Evolutionary conservation across 2,888 invertebrate genomes (phyloP), one percentile per base, ranked within the genome.

Genomic region (Encarsia formosa): DNA sequence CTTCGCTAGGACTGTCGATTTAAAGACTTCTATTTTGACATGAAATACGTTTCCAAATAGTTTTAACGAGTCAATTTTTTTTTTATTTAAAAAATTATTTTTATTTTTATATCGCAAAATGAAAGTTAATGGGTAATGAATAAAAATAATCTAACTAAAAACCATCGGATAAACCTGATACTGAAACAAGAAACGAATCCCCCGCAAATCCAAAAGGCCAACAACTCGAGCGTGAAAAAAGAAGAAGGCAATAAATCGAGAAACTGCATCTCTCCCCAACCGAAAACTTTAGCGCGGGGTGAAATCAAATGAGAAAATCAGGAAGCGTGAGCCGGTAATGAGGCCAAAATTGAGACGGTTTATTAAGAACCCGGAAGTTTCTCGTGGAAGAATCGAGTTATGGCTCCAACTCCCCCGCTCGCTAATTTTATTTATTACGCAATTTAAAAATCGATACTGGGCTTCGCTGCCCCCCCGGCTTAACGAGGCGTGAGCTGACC

Each of bases 381-480:
- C 67, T 61, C 66, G 31, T 32, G 24, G 38, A 35, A 19, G 45
- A 66, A 70, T 71, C 66, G 65, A 67, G 70, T 71, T 71, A 71
- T 62, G 59, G n/a, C n/a, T n/a, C n/a, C 67, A 70, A 68, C 70
- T 69, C 67, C 31, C 40, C 24, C 23, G 62, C 50, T 49, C 55
- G 57, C 68, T 71, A 71, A 72, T 72, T 71, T 69, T 70, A 71
- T 71, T 72, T 71, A 71, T 71, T 70, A 70, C 66, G 65, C 65
- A 71, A 72, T 72, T 72, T 70, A 67, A 72, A 72, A 72, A 71
- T 72, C 71, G 67, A 71, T 71, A 59, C 48, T 46, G 6, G 29
- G 40, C 35, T 57, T 54, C 46, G 46, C 45, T 44, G 29, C 23
- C 47, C 46, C 44, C 47, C 26, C 23, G 8, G 16, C 9, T 57